Base-by-base conservation (phyloP, 2,113 vertebrate species). In the Bucco capensis region DNA sequence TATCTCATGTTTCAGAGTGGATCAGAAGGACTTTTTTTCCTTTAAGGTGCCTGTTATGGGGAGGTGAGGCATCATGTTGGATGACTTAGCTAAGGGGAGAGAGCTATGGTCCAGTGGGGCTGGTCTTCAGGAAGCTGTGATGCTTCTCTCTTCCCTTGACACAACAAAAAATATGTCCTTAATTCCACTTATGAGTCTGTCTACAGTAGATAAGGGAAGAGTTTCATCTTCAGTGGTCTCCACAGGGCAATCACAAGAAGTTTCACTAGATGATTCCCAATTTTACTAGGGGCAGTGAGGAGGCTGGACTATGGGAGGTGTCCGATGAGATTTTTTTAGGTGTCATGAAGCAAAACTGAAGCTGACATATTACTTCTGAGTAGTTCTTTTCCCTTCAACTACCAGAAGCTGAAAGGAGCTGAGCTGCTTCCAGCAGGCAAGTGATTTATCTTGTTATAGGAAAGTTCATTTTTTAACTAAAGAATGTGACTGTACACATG, bases 41-140 rank as follows among this genome's bases (percentile, higher is more conserved):
- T 95, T 92, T 74, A 83, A 94, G 83, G 50, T 93, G 70, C 73
- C 81, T 95, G 93, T 96, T 96, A 64, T 4, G 40, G 79, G 89
- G 54, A 95, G 83, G 89, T 91, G 95, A 96, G 96, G 89, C 79
- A 93, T 94, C 56, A n/a, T n/a, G 73, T 74, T 90, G 82, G 71
- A 30, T 78, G 92, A 88, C 72, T 93, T 91, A 77, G 77, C 30
- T 57, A 33, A 1, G 44, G 35, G 66, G 53, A 31, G 28, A 91
- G 19, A 30, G 19, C 53, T 67, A 38, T 21, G 40, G 19, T 57
- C 33, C 62, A 54, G 67, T 2, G 2, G 50, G 18, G 37, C 15
- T 42, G 57, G 12, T 50, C 37, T 54, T 81, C 33, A 71, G 38
- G 61, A 73, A 70, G 86, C 18, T 61, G 64, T 79, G 71, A 42